phyloP scores from a whole-genome alignment of 2,113 vertebrate genomes.

The Forbesichthys papilliferus region DNA sequence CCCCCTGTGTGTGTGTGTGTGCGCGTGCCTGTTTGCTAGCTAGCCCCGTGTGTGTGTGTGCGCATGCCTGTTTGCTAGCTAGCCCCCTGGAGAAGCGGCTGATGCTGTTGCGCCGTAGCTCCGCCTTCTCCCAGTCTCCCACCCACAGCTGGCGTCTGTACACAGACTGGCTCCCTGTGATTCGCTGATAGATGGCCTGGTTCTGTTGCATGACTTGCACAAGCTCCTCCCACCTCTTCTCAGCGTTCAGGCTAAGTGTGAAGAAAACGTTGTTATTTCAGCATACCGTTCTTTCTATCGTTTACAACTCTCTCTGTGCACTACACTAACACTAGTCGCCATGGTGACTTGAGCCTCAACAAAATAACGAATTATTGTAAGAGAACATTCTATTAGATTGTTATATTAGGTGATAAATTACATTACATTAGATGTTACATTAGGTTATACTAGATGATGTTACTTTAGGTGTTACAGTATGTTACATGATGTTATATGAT shows the following conservation, averaged over 20 bases:
- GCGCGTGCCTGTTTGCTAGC: too few relatives aligned
- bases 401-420: too few relatives aligned
- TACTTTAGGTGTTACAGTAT: too few relatives aligned
- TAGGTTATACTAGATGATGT: too few relatives aligned
- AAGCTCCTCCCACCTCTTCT: slow-evolving; percentile 63
- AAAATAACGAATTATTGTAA: too few relatives aligned
- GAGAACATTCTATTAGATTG: too few relatives aligned
- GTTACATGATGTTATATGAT: too few relatives aligned
- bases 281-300: slow-evolving; percentile 1
- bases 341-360: too few relatives aligned
- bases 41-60: neutral
- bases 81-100: slow-evolving; percentile 60
- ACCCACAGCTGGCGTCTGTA: slow-evolving; percentile 70
- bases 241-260: slow-evolving; percentile 70
- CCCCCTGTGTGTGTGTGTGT: too few relatives aligned
- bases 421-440: too few relatives aligned
- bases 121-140: slow-evolving; percentile 69
- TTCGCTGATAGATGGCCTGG: slow-evolving; percentile 70
- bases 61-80: slow-evolving; percentile 53
- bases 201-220: slow-evolving; percentile 70
- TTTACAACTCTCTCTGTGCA: neutral
- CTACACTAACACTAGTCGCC: too few relatives aligned
- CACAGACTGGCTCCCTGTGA: slow-evolving; percentile 68
- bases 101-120: slow-evolving; percentile 58
- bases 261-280: neutral